A percentile compares a stretch with the other conserved stretches of the same genome.
phyloP scores from a whole-genome alignment of 2,888 invertebrate genomes.

The Pyrgus malvae region DNA sequence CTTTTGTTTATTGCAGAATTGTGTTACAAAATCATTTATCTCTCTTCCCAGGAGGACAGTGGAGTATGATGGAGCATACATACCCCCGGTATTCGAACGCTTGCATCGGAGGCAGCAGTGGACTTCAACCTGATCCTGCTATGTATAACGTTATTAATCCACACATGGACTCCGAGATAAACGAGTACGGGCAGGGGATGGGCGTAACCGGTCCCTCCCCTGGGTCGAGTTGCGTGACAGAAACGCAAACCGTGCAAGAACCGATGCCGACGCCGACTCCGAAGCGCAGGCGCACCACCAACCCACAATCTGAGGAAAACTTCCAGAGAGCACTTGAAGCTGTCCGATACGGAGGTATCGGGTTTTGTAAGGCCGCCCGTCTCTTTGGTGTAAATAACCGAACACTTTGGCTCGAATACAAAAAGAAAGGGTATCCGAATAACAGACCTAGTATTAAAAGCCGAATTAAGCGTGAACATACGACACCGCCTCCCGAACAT shows the following conservation, averaged over 20 bases:
- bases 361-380: constrained; percentile 92
- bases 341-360: constrained; percentile 91
- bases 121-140: constrained; percentile 80
- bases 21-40: constrained; percentile 77
- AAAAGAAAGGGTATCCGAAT: constrained; percentile 91
- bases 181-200: constrained; percentile 62
- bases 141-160: constrained; percentile 79
- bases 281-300: constrained; percentile 87
- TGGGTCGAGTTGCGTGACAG: constrained; percentile 60
- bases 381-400: constrained; percentile 93
- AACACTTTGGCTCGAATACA: constrained; percentile 92
- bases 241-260: constrained; percentile 52
- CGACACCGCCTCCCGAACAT: constrained; percentile 83
- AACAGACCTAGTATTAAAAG: constrained; percentile 90
- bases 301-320: constrained; percentile 92
- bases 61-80: constrained; percentile 92
- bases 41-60: constrained; percentile 90
- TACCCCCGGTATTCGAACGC: constrained; percentile 88
- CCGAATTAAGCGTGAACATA: constrained; percentile 86
- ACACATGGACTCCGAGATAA: constrained; percentile 57
- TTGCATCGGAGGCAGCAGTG: constrained; percentile 80
- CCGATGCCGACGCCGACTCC: constrained; percentile 58
- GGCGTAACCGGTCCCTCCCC: constrained; percentile 66
- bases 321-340: constrained; percentile 91
- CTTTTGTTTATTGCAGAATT: constrained; percentile 44